phyloP scores from a whole-genome alignment of 2,113 vertebrate genomes.

The Oenanthe oenanthe region DNA sequence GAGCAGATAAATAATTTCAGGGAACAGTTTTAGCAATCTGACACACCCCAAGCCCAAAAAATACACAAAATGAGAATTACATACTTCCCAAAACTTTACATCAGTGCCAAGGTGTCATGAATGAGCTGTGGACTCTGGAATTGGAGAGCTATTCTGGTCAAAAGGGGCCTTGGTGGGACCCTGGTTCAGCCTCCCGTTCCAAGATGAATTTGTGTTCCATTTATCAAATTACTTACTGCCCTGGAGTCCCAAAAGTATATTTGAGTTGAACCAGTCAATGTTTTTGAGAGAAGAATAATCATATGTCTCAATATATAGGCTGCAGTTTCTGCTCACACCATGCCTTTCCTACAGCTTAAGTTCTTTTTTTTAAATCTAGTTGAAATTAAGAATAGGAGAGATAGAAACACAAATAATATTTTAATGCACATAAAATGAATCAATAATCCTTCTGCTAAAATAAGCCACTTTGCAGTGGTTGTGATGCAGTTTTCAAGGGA shows the following conservation, averaged over 20 bases:
- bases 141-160: neutral
- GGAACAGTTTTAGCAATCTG: neutral
- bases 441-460: neutral
- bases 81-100: neutral
- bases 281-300: neutral
- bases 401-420: neutral
- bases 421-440: neutral
- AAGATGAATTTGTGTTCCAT: neutral
- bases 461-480: neutral
- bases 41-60: neutral
- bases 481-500: neutral
- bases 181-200: neutral
- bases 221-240: neutral
- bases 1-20: neutral
- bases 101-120: neutral
- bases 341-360: neutral
- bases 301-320: neutral
- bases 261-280: neutral
- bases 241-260: neutral
- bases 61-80: neutral
- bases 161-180: rapidly evolving
- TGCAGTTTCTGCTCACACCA: neutral
- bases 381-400: neutral
- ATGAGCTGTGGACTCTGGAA: neutral
- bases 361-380: neutral